Evolutionary conservation across 2,113 vertebrate genomes (phyloP), one percentile per base, ranked within the genome.

Genomic region (Sprattus sprattus): DNA sequence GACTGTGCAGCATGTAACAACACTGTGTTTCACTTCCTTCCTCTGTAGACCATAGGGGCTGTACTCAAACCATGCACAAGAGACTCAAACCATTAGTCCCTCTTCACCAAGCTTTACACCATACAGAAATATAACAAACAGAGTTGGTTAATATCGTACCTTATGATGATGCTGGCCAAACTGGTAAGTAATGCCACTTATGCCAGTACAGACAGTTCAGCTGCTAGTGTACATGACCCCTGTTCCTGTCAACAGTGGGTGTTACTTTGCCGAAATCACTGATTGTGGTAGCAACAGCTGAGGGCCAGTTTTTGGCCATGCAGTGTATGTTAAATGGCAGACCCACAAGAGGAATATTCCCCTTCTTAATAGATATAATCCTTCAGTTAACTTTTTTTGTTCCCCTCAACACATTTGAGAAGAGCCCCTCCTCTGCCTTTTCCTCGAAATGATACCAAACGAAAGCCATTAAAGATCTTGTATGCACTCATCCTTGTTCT

Each of bases 401-500:
- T 32, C 4, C 71, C 15, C 71, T 78, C 71, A 78, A 78, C 67
- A 75, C 67, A 75, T 75, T 39, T 75, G n/a, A 75, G 28, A 75
- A 28, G 28, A 75, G 11, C 71, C 32, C 28, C 11, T 16, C 71
- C 28, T 39, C 71, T 78, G 10, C 15, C 28, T 28, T 78, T 32
- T 44, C 71, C 32, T 78, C 32, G 9, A 16, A 78, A 39, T 78
- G 71, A 44, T 78, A 28, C 71, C 13, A 78, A 83, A 57, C 22
- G 39, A 45, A 83, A 81, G 50, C 71, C 67, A 83, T 81, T 46
- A 46, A 80, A 46, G 39, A 52, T 86, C 50, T 45, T 83, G 44
- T 25, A 81, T 83, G 80, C 16, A 46, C 82, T 83, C 75, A 83
- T 86, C 67, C 64, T 52, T 47, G 83, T 82, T 81, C 84, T 0